These are phyloP conservation scores for Leucania comma DNA, from an alignment of 2,888 invertebrate genomes.

Conservation along the genomic window DNA sequence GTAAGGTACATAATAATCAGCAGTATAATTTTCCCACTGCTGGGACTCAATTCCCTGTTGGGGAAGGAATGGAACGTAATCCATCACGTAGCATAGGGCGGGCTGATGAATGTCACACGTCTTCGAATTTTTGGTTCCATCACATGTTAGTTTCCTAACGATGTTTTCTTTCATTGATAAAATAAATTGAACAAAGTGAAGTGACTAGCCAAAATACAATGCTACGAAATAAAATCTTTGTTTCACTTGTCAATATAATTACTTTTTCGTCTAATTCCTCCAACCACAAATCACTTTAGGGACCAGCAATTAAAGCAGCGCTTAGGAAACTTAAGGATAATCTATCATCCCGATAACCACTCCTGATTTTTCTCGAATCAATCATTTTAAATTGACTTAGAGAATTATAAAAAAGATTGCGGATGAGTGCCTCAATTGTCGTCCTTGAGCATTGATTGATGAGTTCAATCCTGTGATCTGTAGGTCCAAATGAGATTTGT, in stretches of 20 bases:
- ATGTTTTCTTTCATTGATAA: too few relatives aligned
- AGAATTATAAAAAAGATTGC: slow-evolving; percentile 72
- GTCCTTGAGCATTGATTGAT: slow-evolving; percentile 65
- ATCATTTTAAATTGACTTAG: slow-evolving; percentile 79
- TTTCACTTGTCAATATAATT: slow-evolving; percentile 22
- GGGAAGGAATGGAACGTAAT: too few relatives aligned
- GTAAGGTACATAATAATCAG: not conserved
- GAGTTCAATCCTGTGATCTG: slow-evolving; percentile 59
- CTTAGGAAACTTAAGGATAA: slow-evolving; percentile 63
- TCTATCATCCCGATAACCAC: slow-evolving; percentile 67
- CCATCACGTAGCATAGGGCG: too few relatives aligned
- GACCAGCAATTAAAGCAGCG: slow-evolving; percentile 56
- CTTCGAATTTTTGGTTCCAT: too few relatives aligned
- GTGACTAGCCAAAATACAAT: not conserved
- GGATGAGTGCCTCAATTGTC: slow-evolving; percentile 58
- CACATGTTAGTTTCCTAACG: too few relatives aligned
- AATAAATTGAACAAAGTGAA: too few relatives aligned
- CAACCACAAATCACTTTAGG: slow-evolving; percentile 39
- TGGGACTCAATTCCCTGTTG: too few relatives aligned
- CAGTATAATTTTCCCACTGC: too few relatives aligned
- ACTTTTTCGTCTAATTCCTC: slow-evolving; percentile 23
- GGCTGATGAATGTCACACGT: too few relatives aligned
- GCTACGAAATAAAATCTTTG: not conserved
- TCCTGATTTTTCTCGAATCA: slow-evolving; percentile 72
- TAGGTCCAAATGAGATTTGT: slow-evolving; percentile 41